These are phyloP conservation scores for Chelon auratus DNA, from an alignment of 2,797 vertebrate genomes.

Conservation along the genomic window DNA sequence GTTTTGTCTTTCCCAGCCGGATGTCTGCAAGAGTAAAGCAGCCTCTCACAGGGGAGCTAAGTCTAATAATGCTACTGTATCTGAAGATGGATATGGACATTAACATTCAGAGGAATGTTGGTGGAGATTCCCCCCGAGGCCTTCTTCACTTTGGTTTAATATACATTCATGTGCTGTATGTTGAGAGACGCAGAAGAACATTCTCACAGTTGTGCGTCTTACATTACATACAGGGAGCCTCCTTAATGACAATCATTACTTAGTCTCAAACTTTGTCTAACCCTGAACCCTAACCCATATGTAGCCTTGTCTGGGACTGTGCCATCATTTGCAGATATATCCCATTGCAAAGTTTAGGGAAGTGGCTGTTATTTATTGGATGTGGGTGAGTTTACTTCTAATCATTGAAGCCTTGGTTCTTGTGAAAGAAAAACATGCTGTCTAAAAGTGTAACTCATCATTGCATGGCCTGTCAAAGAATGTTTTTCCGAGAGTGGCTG, in stretches of 20 bases:
- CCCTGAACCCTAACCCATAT: conserved; percentile 18
- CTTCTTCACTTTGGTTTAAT: conserved; percentile 5
- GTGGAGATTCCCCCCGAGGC: conserved; percentile 40
- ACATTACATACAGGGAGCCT: conserved; percentile 25
- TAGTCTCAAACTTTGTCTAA: conserved; percentile 25
- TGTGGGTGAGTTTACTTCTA: no score
- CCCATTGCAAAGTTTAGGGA: background rate
- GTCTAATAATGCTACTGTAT: conserved; percentile 63
- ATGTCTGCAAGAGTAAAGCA: conserved; percentile 43
- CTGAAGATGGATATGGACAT: conserved; percentile 66
- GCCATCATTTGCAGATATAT: background rate
- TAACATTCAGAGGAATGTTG: conserved; percentile 62
- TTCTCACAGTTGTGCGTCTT: conserved; percentile 12
- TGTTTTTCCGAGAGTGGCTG: background rate
- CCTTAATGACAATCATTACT: conserved; percentile 39
- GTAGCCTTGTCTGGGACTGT: background rate
- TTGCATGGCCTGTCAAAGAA: background rate
- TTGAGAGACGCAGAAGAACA: conserved; percentile 29
- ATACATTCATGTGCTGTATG: conserved; percentile 19
- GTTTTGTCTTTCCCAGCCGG: conserved; percentile 49
- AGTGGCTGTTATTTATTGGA: background rate
- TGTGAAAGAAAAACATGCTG: background rate
- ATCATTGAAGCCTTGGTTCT: no score
- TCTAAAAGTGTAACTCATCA: background rate
- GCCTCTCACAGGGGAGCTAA: conserved; percentile 42